Conservation (phyloP, 2,113 vertebrate species). For the Alligator mississippiensis region DNA sequence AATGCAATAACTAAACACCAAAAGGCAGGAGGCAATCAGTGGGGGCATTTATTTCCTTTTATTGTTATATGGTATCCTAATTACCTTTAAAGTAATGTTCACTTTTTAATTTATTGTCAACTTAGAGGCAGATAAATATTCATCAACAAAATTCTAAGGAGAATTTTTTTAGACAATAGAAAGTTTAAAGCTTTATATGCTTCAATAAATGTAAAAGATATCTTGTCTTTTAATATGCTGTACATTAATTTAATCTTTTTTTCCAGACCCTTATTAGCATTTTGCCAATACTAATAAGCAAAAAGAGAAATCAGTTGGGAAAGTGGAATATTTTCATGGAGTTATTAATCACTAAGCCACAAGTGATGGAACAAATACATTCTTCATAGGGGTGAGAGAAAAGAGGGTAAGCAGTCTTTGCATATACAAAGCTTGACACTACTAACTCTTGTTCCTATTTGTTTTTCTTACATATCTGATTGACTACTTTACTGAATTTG, state of each 20-base stretch:
- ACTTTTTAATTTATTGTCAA: slow-evolving; percentile 6
- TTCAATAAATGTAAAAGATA: neutral
- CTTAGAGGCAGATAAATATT: slow-evolving; percentile 32
- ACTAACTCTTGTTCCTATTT: neutral
- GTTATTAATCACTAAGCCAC: neutral
- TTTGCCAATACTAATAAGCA: neutral
- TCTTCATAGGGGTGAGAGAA: neutral
- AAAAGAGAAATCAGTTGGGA: neutral
- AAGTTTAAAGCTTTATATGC: slow-evolving; percentile 14
- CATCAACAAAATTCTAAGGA: slow-evolving; percentile 47
- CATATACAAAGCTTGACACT: neutral
- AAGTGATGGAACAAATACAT: neutral
- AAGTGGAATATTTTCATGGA: neutral
- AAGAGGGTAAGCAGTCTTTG: neutral
- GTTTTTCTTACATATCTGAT: neutral
- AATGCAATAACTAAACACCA: slow-evolving; percentile 55
- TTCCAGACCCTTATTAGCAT: neutral
- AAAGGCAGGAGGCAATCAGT: slow-evolving; percentile 68
- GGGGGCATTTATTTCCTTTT: slow-evolving; percentile 64
- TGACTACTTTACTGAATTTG: neutral
- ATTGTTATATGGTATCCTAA: slow-evolving; percentile 33
- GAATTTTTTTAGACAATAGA: slow-evolving; percentile 21
- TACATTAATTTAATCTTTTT: neutral
- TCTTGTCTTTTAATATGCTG: neutral
- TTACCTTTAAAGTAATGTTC: slow-evolving; percentile 34